Evolutionary conservation across 2,888 invertebrate genomes (phyloP).

Genomic region (Amaurobius ferox): DNA sequence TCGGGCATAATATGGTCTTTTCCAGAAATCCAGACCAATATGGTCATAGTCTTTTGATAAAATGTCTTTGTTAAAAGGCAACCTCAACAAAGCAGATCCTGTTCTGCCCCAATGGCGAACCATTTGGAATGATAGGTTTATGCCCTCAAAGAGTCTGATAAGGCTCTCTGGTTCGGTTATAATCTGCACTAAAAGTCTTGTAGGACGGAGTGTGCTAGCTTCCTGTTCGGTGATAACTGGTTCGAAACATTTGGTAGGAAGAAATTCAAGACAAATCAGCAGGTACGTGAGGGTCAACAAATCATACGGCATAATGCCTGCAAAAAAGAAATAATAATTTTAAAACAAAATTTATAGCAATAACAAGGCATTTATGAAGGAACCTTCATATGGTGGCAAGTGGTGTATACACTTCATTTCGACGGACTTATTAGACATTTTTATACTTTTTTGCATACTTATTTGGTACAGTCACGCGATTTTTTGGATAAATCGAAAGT

Average conservation of each 20-base stretch:
- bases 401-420: no score
- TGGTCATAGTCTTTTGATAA: constrained; percentile 22
- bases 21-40: constrained; percentile 36
- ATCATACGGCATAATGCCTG: no score
- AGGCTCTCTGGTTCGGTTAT: constrained; percentile 61
- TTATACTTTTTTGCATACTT: no score
- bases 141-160: constrained; percentile 57
- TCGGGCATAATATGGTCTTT: constrained; percentile 42
- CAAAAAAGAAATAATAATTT: no score
- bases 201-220: constrained; percentile 19
- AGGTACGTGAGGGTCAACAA: no score
- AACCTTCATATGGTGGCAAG: no score
- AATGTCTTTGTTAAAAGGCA: constrained; percentile 49
- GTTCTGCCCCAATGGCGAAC: constrained; percentile 49
- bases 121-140: constrained; percentile 64
- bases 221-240: constrained; percentile 41
- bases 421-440: no score
- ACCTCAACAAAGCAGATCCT: constrained; percentile 40
- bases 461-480: no score
- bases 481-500: no score
- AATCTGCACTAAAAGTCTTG: constrained; percentile 44
- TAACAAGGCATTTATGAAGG: no score
- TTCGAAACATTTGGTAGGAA: constrained; percentile 18
- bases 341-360: no score
- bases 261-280: no score